A percentile compares a stretch with the other conserved stretches of the same genome.
These are phyloP conservation scores for Harmothoe impar DNA, from an alignment of 2,888 invertebrate species.

Conservation along the genomic window DNA sequence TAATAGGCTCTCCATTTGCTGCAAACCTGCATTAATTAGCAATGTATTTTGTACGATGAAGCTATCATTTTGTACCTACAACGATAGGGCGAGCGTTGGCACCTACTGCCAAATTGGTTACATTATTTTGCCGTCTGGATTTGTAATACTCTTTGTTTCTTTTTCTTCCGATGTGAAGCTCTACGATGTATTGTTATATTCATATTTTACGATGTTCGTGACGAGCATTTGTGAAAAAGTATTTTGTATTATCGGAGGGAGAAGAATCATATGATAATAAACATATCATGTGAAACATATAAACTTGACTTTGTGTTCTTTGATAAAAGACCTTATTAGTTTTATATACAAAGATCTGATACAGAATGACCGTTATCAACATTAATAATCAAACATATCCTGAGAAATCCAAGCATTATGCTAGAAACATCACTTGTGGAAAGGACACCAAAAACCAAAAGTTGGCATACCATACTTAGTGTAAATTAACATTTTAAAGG, in stretches of 20 bases:
- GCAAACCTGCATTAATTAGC: background rate
- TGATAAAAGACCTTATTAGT: background rate
- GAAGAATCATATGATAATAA: constrained; percentile 56
- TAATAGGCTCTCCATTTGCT: background rate
- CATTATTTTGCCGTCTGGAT: constrained; percentile 23
- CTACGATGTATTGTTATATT: constrained; percentile 51
- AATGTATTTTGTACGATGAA: background rate
- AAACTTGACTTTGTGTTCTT: background rate
- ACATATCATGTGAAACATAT: constrained; percentile 55
- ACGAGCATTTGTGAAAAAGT: constrained; percentile 52
- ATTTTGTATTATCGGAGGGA: constrained; percentile 56
- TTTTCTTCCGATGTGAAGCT: constrained; percentile 15
- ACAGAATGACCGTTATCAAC: too few relatives aligned
- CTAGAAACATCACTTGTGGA: too few relatives aligned
- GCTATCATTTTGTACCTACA: constrained; percentile 13
- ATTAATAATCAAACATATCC: too few relatives aligned
- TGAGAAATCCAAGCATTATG: too few relatives aligned
- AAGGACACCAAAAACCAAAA: too few relatives aligned
- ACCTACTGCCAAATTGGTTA: constrained; percentile 33
- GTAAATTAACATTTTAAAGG: too few relatives aligned
- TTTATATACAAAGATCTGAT: too few relatives aligned
- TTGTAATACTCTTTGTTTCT: background rate
- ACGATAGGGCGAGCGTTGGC: background rate
- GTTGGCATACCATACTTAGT: too few relatives aligned
- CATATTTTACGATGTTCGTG: constrained; percentile 52